Conservation (phyloP, 2,888 invertebrate genomes). For the Sesia apiformis region DNA sequence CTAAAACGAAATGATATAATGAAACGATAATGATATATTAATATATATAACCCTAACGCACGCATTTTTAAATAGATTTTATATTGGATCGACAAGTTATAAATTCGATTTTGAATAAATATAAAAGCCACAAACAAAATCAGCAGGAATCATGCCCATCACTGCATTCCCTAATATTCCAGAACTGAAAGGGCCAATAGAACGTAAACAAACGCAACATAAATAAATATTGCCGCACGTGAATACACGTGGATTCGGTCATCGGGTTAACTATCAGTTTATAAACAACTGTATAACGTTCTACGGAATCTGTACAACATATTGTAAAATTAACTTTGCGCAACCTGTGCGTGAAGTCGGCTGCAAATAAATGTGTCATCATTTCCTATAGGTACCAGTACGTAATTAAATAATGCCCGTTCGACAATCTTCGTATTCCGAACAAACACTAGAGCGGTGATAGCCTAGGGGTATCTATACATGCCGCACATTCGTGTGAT, state of each 20-base stretch:
- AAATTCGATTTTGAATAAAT: no score
- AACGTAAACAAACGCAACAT: slow-evolving; percentile 12
- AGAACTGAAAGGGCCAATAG: background rate
- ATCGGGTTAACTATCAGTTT: slow-evolving; percentile 38
- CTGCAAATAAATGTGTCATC: background rate
- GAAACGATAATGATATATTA: no score
- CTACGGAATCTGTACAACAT: slow-evolving; percentile 28
- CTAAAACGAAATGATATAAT: no score
- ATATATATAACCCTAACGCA: no score
- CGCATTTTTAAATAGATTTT: no score
- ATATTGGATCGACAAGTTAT: no score
- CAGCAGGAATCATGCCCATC: background rate
- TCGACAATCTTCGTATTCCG: no score
- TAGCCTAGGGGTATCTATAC: no score
- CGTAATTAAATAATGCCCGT: no score
- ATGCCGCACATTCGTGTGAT: no score
- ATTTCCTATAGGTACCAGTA: no score
- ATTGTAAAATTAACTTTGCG: slow-evolving; percentile 27
- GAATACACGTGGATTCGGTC: slow-evolving; percentile 9
- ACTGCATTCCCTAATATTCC: background rate
- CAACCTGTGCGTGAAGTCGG: slow-evolving; percentile 3
- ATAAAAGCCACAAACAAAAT: background rate
- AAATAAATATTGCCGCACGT: slow-evolving; percentile 28
- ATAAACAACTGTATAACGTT: slow-evolving; percentile 33
- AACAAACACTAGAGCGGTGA: no score